A percentile compares a stretch with the other conserved stretches of the same genome.
These are phyloP conservation scores for Cossypha heuglini DNA, from an alignment of 2,797 vertebrate genomes.

Conservation along the genomic window DNA sequence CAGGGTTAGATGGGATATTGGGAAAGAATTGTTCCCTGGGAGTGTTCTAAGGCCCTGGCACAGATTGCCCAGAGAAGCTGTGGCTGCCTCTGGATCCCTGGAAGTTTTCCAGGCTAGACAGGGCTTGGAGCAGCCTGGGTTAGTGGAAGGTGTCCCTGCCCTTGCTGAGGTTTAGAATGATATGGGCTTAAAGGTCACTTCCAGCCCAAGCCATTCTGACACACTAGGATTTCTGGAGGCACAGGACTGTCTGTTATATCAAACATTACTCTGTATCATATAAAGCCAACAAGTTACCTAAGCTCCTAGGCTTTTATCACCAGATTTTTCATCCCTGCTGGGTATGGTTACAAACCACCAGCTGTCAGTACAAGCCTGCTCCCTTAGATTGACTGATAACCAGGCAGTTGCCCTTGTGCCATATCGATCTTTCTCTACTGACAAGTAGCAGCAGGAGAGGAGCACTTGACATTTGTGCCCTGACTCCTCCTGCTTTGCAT, in stretches of 20 bases:
- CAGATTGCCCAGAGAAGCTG: background rate
- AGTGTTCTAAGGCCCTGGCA: background rate
- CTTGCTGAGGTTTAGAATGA: background rate
- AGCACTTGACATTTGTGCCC: background rate
- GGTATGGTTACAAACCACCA: background rate
- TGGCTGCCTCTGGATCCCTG: background rate
- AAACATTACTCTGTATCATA: background rate
- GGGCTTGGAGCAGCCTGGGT: background rate
- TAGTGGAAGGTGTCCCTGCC: background rate
- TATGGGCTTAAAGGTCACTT: background rate
- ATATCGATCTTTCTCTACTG: background rate
- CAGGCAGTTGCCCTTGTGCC: background rate
- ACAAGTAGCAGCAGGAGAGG: background rate
- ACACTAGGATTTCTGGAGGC: background rate
- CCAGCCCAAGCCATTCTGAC: background rate
- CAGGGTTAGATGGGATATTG: background rate
- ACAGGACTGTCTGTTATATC: background rate
- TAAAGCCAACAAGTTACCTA: background rate
- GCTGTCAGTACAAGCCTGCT: background rate
- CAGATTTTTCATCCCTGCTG: background rate
- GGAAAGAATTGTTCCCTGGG: fast-evolving
- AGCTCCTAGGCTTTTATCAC: background rate
- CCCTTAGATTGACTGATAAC: background rate
- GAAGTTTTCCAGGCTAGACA: background rate
- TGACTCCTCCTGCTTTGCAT: background rate